Base-by-base conservation (phyloP, 53 echinoderm and acorn worm genomes). In the Zoroaster sp. region DNA sequence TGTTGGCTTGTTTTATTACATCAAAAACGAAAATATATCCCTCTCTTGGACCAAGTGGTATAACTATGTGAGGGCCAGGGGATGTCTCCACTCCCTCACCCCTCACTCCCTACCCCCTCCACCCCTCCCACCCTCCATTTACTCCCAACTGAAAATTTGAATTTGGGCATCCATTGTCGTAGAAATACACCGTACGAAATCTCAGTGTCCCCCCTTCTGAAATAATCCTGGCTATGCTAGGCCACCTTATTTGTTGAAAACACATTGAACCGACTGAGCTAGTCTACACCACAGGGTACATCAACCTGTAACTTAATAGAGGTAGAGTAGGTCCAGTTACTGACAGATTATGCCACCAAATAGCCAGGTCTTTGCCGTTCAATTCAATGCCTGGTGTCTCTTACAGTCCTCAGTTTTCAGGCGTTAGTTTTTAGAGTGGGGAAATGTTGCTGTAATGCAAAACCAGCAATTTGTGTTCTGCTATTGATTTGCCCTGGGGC, bases 381-480 rank as follows among this genome's bases (percentile, higher is more conserved):
- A 89, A 89, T 89, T 89, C 89, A 89, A 78, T 78, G 89, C 79
- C 52, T 42, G 34, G 79, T 89, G 78, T 89, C 79, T 14, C 78
- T 89, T 89, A 89, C 89, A 76, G 47, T 69, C 78, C 67, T 89
- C 51, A 53, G 79, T 76, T 78, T 89, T 79, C 79, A 28, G 78
- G 72, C 73, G 39, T 37, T 59, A 53, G 89, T 89, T 79, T 70
- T 79, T 76, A 49, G 71, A 55, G 55, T 81, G 68, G 81, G 81
- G 81, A 81, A 81, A 81, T 81, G 81, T 81, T 73, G 78, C 89
- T 70, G 89, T 71, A 89, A 89, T 71, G 70, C 80, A 67, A 89
- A 89, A 89, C 89, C 89, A 89, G 89, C 89, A 78, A 89, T 89
- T 89, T 89, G 89, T 89, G 89, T 89, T 78, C 79, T 31, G 52